phyloP scores from a whole-genome alignment of 30 jellyfish, hydroid and myxozoan genomes.

The Hydractinia symbiolongicarpus region DNA sequence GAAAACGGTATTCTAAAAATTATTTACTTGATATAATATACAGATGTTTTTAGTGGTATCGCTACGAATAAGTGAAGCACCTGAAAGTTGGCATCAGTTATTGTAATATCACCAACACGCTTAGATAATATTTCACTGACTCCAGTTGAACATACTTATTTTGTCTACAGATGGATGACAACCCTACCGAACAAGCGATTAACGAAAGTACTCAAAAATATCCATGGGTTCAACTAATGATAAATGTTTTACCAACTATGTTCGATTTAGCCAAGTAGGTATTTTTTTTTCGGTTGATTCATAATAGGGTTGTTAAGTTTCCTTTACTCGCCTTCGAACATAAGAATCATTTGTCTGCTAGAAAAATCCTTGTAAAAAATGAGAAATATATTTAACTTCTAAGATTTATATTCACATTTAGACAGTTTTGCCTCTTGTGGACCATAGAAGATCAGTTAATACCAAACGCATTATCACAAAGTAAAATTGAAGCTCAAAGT shows the following conservation, averaged over 20 bases:
- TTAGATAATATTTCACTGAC: too few relatives aligned
- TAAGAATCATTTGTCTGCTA: neutral
- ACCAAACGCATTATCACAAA: neutral
- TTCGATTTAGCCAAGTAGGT: slow-evolving; percentile 9
- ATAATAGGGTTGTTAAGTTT: neutral
- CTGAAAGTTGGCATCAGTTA: too few relatives aligned
- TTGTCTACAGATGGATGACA: too few relatives aligned
- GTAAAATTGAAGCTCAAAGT: slow-evolving; percentile 1
- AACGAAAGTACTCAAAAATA: neutral
- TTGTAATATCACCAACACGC: too few relatives aligned
- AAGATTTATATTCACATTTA: neutral
- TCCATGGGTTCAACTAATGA: slow-evolving; percentile 24
- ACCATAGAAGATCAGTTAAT: slow-evolving; percentile 16
- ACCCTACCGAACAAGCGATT: too few relatives aligned
- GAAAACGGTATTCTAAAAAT: neutral
- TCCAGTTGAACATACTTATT: too few relatives aligned
- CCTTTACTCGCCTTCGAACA: neutral
- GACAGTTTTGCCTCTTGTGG: slow-evolving; percentile 35
- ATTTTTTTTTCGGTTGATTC: neutral
- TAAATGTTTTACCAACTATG: neutral
- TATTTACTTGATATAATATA: too few relatives aligned
- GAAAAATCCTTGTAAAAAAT: neutral
- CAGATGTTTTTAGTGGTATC: too few relatives aligned
- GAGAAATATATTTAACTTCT: neutral
- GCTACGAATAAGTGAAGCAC: too few relatives aligned